Base-by-base conservation (phyloP, 2,113 vertebrate genomes). In the Oryzias javanicus region DNA sequence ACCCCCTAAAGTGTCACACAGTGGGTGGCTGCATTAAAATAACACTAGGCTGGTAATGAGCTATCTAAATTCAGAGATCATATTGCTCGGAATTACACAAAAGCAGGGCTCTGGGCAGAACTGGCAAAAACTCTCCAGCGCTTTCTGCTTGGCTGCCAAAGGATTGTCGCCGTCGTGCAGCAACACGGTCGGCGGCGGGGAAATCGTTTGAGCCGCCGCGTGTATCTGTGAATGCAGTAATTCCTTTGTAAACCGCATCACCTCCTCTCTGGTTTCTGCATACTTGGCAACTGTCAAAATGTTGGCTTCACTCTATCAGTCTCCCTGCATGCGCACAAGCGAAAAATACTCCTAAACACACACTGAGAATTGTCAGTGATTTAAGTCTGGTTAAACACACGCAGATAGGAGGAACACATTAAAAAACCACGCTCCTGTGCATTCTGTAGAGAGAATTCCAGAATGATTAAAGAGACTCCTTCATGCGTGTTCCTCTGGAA, bases 41-140 rank as follows among this genome's bases (percentile, higher is more conserved):
- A 79, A 35, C 69, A 75, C 58, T 29, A 57, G 50, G 59, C 51
- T 50, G 67, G 81, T 81, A 84, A 84, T 71, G 57, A 88, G 87
- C 85, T 86, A 88, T 88, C 84, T 88, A 89, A 88, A 90, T 89
- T 88, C 87, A 86, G 79, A 82, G 78, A 76, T 88, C 74, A 88
- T 86, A 88, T 86, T 83, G 73, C 82, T 63, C 67, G 81, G 82
- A 89, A 86, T 88, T 78, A 85, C 81, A 83, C 67, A 88, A 84
- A 89, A 87, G 70, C 61, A 27, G 45, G 52, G 54, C 68, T 83
- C 50, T 1, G 42, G 83, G 78, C 79, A 81, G 79, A 55, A 53
- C 51, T 66, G 73, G 76, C 60, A 70, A 67, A 78, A 74, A 69
- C 64, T 77, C 60, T 53, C 53, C 56, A 51, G 70, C 67, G 64